Evolutionary conservation across 92 coral and sea anemone species (phyloP), one percentile per base, ranked within the genome.

Genomic region (Blastomussa wellsi): DNA sequence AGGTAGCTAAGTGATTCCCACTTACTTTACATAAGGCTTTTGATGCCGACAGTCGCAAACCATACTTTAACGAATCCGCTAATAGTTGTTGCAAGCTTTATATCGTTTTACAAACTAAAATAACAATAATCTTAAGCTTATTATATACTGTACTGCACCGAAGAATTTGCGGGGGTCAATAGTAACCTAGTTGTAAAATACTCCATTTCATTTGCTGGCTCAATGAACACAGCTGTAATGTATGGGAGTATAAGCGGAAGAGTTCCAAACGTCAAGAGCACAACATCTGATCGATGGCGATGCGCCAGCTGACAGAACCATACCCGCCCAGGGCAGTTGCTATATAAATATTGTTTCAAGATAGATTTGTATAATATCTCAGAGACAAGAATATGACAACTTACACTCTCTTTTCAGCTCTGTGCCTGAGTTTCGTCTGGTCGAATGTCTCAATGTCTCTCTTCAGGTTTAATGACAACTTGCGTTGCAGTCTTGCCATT

Each of bases 401-500:
- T 85, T 66, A 91, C 94, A 89, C 84, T 62, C 90, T 86, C 39
- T 69, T 85, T 81, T 72, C 84, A 64, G 83, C 49, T 76, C 81
- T 85, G 72, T 65, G 72, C 80, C 22, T 85, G 9, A 89, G 91
- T 89, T 62, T 90, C 83, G 66, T 78, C 17, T 67, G 92, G 64
- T 92, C 93, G 69, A 94, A 94, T 29, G 74, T 88, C 70, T 96
- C 98, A 14, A 96, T 91, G 84, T 96, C 99, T 74, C 86, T 84
- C 82, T 93, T 92, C 80, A 96, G 80, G 79, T 95, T 95, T 57
- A 94, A 84, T 9, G 98, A 94, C 20, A 94, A 82, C 70, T 96
- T 95, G 76, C 98, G 88, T 53, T 97, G 86, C 51, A 96, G 89
- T 32, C 94, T 89, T 2, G 98, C 95, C 98, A 89, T 95, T 59